Evolutionary conservation across 2,113 vertebrate genomes (phyloP).

Genomic region (Corvus hawaiiensis): DNA sequence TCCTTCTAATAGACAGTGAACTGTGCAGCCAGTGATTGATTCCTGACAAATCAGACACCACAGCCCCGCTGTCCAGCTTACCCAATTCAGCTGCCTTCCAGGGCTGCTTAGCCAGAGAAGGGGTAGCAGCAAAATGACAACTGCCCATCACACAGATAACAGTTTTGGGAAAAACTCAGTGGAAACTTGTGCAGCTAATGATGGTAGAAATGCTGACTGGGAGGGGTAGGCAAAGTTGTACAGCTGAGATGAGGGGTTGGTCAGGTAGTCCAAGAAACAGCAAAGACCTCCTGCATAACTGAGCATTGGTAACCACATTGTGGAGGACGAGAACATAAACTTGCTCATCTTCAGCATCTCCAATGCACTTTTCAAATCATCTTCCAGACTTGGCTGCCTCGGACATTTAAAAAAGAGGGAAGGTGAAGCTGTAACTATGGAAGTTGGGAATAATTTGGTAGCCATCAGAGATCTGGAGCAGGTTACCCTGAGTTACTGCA

Average conservation of each 20-base stretch:
- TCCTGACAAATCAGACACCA: neutral
- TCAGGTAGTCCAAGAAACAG: neutral
- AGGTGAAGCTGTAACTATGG: neutral
- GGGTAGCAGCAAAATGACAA: neutral
- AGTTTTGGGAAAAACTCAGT: neutral
- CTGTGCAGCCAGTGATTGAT: neutral
- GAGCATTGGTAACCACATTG: rapidly evolving
- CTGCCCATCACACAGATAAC: neutral
- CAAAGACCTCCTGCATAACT: neutral
- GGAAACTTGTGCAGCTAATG: neutral
- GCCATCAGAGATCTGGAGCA: neutral
- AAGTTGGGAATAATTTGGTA: neutral
- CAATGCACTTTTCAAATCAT: rapidly evolving
- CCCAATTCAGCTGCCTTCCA: neutral
- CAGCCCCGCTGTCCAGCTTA: rapidly evolving
- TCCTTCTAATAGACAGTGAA: neutral
- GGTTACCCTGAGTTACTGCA: neutral
- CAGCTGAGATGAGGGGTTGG: neutral
- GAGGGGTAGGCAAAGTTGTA: neutral
- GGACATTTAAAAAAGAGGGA: neutral
- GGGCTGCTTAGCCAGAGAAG: neutral
- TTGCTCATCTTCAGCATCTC: neutral
- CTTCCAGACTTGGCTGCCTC: neutral
- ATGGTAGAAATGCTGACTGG: neutral
- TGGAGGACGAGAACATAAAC: neutral